Percentiles rank a stretch among this genome's conserved stretches.
Evolutionary conservation across 2,797 vertebrate genomes (phyloP).

Genomic region (Chaetophractus vellerosus): DNA sequence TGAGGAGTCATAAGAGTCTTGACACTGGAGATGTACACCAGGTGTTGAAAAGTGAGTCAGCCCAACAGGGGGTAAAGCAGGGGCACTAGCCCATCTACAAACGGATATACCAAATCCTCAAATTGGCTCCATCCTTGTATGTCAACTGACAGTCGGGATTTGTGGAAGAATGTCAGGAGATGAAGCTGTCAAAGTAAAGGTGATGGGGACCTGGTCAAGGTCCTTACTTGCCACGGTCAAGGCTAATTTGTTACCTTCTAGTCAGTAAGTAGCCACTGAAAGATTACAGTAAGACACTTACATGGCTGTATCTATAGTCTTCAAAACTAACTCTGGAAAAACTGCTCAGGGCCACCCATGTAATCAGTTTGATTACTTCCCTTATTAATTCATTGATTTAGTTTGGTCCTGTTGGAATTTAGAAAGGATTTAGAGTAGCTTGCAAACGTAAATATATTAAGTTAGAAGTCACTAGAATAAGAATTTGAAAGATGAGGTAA

Average conservation of each 20-base stretch:
- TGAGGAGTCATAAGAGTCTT: not conserved
- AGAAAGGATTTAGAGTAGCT: slow-evolving; percentile 31
- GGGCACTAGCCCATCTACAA: not conserved
- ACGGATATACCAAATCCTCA: not conserved
- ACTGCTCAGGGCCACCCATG: not conserved
- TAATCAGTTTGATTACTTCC: not conserved
- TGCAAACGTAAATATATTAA: slow-evolving; percentile 4
- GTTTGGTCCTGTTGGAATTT: not conserved
- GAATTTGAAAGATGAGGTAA: not conserved
- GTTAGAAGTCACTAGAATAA: slow-evolving; percentile 3
- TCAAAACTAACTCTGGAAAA: not conserved
- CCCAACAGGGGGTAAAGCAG: not conserved
- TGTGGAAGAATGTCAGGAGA: not conserved
- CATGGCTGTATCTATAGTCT: not conserved
- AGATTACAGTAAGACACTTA: not conserved
- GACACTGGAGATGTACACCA: not conserved
- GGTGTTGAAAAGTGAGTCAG: not conserved
- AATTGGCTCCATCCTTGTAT: not conserved
- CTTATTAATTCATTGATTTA: not conserved
- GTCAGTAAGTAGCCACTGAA: not conserved
- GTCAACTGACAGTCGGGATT: not conserved
- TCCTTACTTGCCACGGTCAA: not conserved
- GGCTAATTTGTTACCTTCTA: not conserved
- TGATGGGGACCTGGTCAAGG: not conserved
- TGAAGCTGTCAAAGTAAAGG: not conserved